These are phyloP conservation scores for Melanostoma scalare DNA, from an alignment of 2,888 invertebrate species.

Conservation along the genomic window DNA sequence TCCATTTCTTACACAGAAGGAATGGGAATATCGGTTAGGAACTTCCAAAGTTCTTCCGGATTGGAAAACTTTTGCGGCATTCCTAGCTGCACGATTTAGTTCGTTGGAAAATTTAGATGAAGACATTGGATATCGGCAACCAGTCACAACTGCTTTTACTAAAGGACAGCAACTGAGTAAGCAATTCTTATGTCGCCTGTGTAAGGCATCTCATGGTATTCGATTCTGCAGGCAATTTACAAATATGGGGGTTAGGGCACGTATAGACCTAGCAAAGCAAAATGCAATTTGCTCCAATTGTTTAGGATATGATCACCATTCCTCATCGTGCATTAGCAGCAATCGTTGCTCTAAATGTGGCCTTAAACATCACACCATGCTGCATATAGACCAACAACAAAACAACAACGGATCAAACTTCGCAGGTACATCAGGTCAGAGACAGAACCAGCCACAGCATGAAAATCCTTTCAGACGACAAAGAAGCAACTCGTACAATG, in stretches of 20 bases:
- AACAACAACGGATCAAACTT: neutral
- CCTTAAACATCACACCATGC: neutral
- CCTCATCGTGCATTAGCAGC: constrained; percentile 3
- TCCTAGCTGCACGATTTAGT: constrained; percentile 12
- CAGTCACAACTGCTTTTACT: neutral
- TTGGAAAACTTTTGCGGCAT: constrained; percentile 29
- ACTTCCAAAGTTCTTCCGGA: constrained; percentile 21
- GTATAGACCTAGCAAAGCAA: neutral
- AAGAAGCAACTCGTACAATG: neutral
- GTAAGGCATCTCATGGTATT: constrained; percentile 4
- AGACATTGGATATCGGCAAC: neutral
- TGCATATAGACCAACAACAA: neutral
- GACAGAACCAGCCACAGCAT: neutral
- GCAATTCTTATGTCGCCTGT: constrained; percentile 6
- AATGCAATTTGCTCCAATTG: constrained; percentile 5
- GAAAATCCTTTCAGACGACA: no score
- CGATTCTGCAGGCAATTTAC: neutral
- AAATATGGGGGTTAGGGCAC: neutral
- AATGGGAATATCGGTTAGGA: constrained; percentile 12
- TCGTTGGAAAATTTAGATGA: constrained; percentile 12
- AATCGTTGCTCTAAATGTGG: constrained; percentile 7
- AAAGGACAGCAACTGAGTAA: neutral
- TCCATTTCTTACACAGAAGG: constrained; percentile 1
- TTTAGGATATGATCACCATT: constrained; percentile 11
- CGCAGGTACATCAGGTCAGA: neutral